Conservation (phyloP, 2,113 vertebrate genomes). For the Rhinopomastus cyanomelas region DNA sequence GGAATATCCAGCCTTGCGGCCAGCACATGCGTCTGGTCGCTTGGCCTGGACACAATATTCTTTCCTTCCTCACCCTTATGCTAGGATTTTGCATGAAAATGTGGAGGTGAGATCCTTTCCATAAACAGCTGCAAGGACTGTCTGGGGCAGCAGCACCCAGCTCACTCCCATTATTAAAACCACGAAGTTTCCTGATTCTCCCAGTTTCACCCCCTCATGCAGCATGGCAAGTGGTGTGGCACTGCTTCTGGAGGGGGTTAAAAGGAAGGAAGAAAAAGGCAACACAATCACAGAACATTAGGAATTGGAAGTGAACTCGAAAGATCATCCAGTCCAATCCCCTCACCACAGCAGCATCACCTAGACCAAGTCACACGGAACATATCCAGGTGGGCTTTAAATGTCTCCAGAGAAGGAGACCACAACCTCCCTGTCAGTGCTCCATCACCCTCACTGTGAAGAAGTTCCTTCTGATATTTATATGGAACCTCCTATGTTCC, state of each 20-base stretch:
- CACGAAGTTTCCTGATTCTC: neutral
- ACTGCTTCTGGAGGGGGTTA: neutral
- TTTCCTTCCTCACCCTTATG: neutral
- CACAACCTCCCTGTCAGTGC: too few species aligned
- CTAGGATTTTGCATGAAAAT: neutral
- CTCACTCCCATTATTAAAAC: neutral
- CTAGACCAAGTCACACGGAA: too few species aligned
- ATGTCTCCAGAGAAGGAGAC: too few species aligned
- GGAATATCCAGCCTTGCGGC: neutral
- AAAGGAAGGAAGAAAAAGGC: neutral
- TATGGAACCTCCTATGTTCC: too few species aligned
- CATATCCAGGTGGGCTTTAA: too few species aligned
- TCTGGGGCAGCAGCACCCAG: neutral
- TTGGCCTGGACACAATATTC: neutral
- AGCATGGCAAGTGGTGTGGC: neutral
- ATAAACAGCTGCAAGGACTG: neutral
- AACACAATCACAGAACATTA: too few species aligned
- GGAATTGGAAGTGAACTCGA: too few species aligned
- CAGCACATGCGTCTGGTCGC: accelerated
- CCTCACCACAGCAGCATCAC: too few species aligned
- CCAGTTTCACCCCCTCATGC: neutral
- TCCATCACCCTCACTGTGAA: too few species aligned
- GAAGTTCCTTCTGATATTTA: too few species aligned
- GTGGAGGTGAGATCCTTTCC: neutral
- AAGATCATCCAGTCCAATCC: too few species aligned